Evolutionary conservation across 2,888 invertebrate genomes (phyloP).

Genomic region (Hypomecis atomaria): DNA sequence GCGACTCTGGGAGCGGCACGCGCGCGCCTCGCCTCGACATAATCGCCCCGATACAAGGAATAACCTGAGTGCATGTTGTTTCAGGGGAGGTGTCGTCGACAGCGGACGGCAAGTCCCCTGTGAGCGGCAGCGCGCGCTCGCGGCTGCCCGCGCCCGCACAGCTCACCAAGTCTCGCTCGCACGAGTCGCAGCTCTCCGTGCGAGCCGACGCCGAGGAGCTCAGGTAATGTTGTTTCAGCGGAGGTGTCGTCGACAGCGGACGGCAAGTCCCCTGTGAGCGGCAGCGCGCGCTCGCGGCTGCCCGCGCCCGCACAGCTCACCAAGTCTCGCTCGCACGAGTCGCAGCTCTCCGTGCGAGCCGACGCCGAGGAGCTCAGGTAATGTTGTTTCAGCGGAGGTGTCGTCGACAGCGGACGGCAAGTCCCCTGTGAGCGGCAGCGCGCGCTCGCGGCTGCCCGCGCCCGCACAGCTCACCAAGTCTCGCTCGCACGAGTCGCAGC

Average conservation of each 20-base stretch:
- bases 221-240: slow-evolving; percentile 52
- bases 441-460: slow-evolving; percentile 36
- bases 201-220: slow-evolving; percentile 71
- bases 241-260: slow-evolving; percentile 53
- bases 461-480: too few relatives aligned
- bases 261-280: slow-evolving; percentile 89
- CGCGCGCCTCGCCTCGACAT: too few relatives aligned
- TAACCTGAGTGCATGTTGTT: background rate
- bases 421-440: slow-evolving; percentile 85
- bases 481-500: too few relatives aligned
- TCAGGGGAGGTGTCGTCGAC: slow-evolving; percentile 20
- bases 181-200: slow-evolving; percentile 94
- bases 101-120: slow-evolving; percentile 87
- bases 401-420: slow-evolving; percentile 78
- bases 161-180: slow-evolving; percentile 95
- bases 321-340: slow-evolving; percentile 96
- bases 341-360: slow-evolving; percentile 89
- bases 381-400: slow-evolving; percentile 7
- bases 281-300: too few relatives aligned
- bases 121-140: slow-evolving; percentile 87
- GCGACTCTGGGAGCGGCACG: too few relatives aligned
- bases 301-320: slow-evolving; percentile 93
- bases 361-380: slow-evolving; percentile 74
- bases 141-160: slow-evolving; percentile 91
- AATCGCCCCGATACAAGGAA: too few relatives aligned